Evolutionary conservation across 2,113 vertebrate species (phyloP).

Genomic region (Theristicus caerulescens): DNA sequence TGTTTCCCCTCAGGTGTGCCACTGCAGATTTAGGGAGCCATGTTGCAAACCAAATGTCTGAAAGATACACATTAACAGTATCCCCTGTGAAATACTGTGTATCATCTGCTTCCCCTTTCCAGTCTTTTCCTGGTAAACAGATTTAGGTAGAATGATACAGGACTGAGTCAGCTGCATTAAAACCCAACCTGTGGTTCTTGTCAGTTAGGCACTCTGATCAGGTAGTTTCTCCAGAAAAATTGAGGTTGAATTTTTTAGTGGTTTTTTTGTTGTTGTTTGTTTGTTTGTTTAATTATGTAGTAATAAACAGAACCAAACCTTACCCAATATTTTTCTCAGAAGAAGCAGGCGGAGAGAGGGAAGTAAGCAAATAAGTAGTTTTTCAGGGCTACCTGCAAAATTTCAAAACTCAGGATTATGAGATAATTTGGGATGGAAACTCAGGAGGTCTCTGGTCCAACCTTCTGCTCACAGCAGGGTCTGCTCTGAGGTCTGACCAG

Average conservation of each 20-base stretch:
- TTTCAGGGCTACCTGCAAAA: neutral
- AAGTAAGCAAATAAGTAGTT: neutral
- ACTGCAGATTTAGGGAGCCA: neutral
- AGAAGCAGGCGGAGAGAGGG: neutral
- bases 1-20: neutral
- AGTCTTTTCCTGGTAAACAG: neutral
- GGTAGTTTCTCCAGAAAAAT: neutral
- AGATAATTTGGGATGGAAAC: neutral
- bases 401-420: neutral
- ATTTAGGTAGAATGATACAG: neutral
- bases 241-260: neutral
- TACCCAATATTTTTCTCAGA: neutral
- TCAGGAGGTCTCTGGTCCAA: neutral
- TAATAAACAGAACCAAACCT: neutral
- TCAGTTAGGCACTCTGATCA: neutral
- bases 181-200: neutral
- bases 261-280: neutral
- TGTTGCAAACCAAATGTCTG: neutral
- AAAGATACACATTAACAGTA: neutral
- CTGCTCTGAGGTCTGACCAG: neutral
- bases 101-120: neutral
- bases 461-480: neutral
- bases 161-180: neutral
- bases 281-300: neutral
- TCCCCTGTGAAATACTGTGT: neutral